Percentiles rank a stretch among this genome's conserved stretches.
phyloP scores from a whole-genome alignment of 2,888 invertebrate genomes.

The Drosophila multiciliata region DNA sequence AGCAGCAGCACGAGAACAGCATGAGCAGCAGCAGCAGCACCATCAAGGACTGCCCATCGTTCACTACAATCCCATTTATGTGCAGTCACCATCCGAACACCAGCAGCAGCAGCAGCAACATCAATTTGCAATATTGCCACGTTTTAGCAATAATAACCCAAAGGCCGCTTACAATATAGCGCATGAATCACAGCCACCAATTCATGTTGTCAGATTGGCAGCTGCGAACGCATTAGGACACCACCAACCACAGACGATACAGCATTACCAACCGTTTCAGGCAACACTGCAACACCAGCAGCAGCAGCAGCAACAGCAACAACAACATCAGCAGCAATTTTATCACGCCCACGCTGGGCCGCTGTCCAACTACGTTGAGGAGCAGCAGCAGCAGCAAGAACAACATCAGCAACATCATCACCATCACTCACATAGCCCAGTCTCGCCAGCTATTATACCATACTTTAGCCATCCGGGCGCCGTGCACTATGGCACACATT shows the following conservation, averaged over 20 bases:
- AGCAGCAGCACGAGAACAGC: conserved; percentile 31
- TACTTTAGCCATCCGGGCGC: conserved; percentile 79
- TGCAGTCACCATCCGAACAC: conserved; percentile 68
- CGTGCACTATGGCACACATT: conserved; percentile 82
- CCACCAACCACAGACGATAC: conserved; percentile 54
- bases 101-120: conserved; percentile 66
- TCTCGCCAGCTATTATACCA: conserved; percentile 66
- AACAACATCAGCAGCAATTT: conserved; percentile 29
- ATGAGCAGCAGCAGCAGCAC: conserved; percentile 46
- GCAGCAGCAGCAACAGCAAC: conserved; percentile 32
- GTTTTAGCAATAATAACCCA: conserved; percentile 75
- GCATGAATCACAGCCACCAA: conserved; percentile 70
- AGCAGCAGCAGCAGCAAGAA: conserved; percentile 48
- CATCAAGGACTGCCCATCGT: conserved; percentile 61
- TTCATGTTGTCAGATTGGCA: conserved; percentile 75
- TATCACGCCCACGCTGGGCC: conserved; percentile 36
- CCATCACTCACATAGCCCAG: conserved; percentile 31
- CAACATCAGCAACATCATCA: conserved; percentile 34
- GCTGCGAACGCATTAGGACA: conserved; percentile 60
- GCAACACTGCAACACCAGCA: conserved; percentile 49
- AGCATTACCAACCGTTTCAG: conserved; percentile 62
- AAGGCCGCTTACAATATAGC: conserved; percentile 65
- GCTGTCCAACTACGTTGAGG: conserved; percentile 39
- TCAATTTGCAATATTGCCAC: conserved; percentile 74
- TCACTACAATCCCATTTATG: conserved; percentile 80